These are phyloP conservation scores for Drosophila limbata DNA, from an alignment of 2,888 invertebrate species.

Conservation along the genomic window DNA sequence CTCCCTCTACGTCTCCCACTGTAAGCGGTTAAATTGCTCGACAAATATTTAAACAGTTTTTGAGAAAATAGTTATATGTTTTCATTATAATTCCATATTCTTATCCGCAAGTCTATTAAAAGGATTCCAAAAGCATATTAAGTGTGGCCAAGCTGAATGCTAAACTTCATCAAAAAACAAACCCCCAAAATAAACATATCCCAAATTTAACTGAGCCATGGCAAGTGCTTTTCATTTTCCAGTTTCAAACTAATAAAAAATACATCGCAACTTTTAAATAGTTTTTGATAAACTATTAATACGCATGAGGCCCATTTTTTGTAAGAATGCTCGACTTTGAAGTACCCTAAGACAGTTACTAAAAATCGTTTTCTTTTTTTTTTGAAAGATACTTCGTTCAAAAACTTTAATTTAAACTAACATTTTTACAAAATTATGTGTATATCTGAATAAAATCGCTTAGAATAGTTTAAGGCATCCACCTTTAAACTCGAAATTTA, in stretches of 20 bases:
- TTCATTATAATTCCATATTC: slow-evolving; percentile 25
- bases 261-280: not conserved
- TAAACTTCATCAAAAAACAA: slow-evolving; percentile 1
- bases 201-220: slow-evolving; percentile 16
- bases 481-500: too few relatives aligned
- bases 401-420: not conserved
- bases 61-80: slow-evolving; percentile 42
- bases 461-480: too few relatives aligned
- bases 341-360: not conserved
- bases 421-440: too few relatives aligned
- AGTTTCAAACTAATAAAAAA: slow-evolving; percentile 3
- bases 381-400: too few relatives aligned
- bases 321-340: not conserved
- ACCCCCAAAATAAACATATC: slow-evolving; percentile 6
- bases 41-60: slow-evolving; percentile 58
- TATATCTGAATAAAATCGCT: not conserved
- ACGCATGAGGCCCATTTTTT: not conserved
- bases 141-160: not conserved
- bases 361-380: not conserved
- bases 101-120: slow-evolving; percentile 15
- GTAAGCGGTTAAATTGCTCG: slow-evolving; percentile 65
- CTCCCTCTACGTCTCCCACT: not conserved
- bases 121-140: not conserved
- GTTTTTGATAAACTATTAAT: not conserved
- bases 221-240: not conserved